These are phyloP conservation scores for Pseudococcus jackbeardsleyi DNA, from an alignment of 2,888 invertebrate genomes.

Conservation along the genomic window DNA sequence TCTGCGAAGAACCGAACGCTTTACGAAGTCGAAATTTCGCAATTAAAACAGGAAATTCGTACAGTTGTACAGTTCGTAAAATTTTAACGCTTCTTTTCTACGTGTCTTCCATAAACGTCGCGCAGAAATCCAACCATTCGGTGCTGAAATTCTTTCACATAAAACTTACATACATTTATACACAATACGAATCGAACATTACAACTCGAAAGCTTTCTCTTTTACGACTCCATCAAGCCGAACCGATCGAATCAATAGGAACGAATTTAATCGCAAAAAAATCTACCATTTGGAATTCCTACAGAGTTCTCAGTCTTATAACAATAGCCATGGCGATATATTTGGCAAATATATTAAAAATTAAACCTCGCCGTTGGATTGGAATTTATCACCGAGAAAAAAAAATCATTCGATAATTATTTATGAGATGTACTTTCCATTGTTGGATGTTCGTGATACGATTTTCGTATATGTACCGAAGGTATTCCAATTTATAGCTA, in stretches of 20 bases:
- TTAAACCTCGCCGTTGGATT: neutral
- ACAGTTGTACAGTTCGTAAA: neutral
- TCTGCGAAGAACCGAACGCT: neutral
- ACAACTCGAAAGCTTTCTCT: neutral
- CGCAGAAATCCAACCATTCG: neutral
- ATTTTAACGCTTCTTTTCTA: neutral
- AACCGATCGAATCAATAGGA: neutral
- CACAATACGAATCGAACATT: neutral
- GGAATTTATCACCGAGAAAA: neutral
- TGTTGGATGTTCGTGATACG: conserved; percentile 1
- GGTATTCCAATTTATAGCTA: conserved; percentile 5
- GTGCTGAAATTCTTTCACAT: neutral
- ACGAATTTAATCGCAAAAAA: neutral
- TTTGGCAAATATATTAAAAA: neutral
- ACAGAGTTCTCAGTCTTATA: neutral
- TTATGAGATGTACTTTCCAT: conserved; percentile 6
- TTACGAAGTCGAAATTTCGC: neutral
- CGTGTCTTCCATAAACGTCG: conserved; percentile 10
- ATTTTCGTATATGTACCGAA: neutral
- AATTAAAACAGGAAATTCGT: conserved; percentile 5
- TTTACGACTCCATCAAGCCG: neutral
- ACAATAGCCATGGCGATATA: neutral
- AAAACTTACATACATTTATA: neutral
- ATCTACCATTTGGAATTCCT: neutral
- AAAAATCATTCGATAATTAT: conserved; percentile 15